phyloP scores from a whole-genome alignment of 2,888 invertebrate species.

The Mimumesa dahlbomi region DNA sequence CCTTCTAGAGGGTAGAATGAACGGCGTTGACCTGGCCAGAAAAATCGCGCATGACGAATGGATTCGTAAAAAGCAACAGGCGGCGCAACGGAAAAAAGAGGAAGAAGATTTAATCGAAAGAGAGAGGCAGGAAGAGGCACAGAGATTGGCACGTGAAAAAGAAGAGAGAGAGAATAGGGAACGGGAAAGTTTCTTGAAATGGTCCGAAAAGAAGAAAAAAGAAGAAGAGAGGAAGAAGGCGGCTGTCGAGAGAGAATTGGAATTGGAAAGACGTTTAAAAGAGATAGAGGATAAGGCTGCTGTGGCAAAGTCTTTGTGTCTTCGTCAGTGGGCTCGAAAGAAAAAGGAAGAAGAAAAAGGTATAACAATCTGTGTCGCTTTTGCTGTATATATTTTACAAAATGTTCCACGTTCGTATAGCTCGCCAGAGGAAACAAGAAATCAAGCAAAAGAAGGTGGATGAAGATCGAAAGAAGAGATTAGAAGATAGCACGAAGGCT shows the following conservation, averaged over 20 bases:
- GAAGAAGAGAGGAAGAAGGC: slow-evolving; percentile 79
- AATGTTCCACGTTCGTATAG: slow-evolving; percentile 41
- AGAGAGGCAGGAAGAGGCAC: slow-evolving; percentile 60
- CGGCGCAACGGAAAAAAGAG: slow-evolving; percentile 70
- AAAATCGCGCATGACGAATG: slow-evolving; percentile 82
- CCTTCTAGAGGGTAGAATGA: slow-evolving; percentile 46
- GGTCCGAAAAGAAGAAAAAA: slow-evolving; percentile 78
- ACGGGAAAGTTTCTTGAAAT: slow-evolving; percentile 79
- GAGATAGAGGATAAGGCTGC: slow-evolving; percentile 70
- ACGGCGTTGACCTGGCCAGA: slow-evolving; percentile 57
- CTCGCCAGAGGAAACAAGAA: slow-evolving; percentile 80
- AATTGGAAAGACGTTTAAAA: slow-evolving; percentile 79
- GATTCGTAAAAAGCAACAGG: slow-evolving; percentile 81
- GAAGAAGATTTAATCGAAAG: slow-evolving; percentile 67
- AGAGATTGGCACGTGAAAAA: slow-evolving; percentile 69
- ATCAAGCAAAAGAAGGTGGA: slow-evolving; percentile 81
- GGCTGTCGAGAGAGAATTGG: slow-evolving; percentile 80
- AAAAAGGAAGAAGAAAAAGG: slow-evolving; percentile 84
- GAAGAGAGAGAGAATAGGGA: slow-evolving; percentile 77
- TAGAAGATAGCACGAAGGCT: slow-evolving; percentile 82
- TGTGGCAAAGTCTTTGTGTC: slow-evolving; percentile 71
- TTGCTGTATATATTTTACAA: neutral
- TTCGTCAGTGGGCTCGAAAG: slow-evolving; percentile 82
- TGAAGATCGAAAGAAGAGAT: slow-evolving; percentile 81
- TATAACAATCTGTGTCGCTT: slow-evolving; percentile 64